Conservation (phyloP, 2,888 invertebrate genomes). For the Cosmopolites sordidus region DNA sequence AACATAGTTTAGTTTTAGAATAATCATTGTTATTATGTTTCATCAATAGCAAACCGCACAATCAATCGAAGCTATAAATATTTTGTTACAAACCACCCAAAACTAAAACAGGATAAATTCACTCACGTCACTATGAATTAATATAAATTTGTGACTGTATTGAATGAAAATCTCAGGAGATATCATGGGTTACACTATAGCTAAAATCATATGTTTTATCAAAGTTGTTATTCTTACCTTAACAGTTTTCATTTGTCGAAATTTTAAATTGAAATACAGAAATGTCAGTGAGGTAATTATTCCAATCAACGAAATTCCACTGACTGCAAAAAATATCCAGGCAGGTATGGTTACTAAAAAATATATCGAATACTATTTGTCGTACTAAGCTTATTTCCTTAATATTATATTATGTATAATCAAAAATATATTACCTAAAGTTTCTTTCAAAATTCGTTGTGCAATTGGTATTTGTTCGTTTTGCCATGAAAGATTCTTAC, state of each 20-base stretch:
- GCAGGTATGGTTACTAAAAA: constrained; percentile 73
- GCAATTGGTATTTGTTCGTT: constrained; percentile 79
- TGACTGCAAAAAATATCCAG: constrained; percentile 69
- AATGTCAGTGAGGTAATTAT: constrained; percentile 71
- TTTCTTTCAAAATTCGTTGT: constrained; percentile 62
- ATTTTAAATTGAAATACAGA: constrained; percentile 71
- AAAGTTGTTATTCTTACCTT: constrained; percentile 53
- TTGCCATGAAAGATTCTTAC: constrained; percentile 66
- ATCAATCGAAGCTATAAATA: no score
- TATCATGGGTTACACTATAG: no score
- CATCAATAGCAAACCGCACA: no score
- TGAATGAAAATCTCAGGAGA: no score
- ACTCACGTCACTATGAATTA: no score
- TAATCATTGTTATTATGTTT: no score
- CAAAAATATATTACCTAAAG: constrained; percentile 9
- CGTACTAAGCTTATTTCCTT: background rate
- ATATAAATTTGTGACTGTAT: no score
- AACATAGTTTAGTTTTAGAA: no score
- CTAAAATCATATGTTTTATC: no score
- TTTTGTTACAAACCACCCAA: no score
- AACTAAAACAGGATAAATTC: no score
- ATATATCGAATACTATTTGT: background rate
- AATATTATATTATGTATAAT: background rate
- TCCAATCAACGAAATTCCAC: constrained; percentile 68
- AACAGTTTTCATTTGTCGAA: constrained; percentile 70